These are phyloP conservation scores for Aproaerema taeniolella DNA, from an alignment of 2,888 invertebrate genomes.

Conservation along the genomic window DNA sequence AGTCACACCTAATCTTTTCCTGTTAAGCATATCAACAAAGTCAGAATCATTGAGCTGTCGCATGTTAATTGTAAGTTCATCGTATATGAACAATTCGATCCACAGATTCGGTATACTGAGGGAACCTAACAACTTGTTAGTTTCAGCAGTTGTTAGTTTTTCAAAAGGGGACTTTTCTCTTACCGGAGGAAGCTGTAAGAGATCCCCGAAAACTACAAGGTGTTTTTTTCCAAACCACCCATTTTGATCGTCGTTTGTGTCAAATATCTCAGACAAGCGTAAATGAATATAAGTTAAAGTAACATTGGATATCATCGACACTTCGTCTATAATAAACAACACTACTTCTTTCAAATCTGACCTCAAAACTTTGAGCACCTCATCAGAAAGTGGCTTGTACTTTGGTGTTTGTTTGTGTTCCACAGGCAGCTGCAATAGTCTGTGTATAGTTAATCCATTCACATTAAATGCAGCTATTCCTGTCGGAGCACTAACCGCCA, in stretches of 20 bases:
- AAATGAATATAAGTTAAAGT: slow-evolving; percentile 21
- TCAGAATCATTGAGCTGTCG: slow-evolving; percentile 18
- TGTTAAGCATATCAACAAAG: slow-evolving; percentile 31
- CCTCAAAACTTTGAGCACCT: slow-evolving; percentile 22
- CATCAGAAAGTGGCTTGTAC: slow-evolving; percentile 28
- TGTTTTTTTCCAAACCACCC: slow-evolving; percentile 34
- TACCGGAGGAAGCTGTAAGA: slow-evolving; percentile 34
- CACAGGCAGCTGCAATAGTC: slow-evolving; percentile 30
- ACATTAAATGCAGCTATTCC: slow-evolving; percentile 39
- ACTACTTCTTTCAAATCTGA: slow-evolving; percentile 25
- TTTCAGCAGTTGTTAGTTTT: slow-evolving; percentile 23
- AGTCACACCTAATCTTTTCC: slow-evolving; percentile 24
- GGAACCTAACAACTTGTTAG: slow-evolving; percentile 24
- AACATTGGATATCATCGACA: slow-evolving; percentile 23
- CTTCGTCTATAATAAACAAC: slow-evolving; percentile 31
- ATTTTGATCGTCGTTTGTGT: slow-evolving; percentile 26
- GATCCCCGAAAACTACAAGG: slow-evolving; percentile 33
- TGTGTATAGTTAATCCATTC: slow-evolving; percentile 33
- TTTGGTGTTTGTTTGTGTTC: slow-evolving; percentile 31
- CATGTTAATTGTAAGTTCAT: slow-evolving; percentile 20
- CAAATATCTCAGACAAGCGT: slow-evolving; percentile 27
- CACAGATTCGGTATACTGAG: slow-evolving; percentile 26
- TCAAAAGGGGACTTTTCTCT: slow-evolving; percentile 28
- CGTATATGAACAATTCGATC: slow-evolving; percentile 25
- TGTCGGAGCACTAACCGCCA: slow-evolving; percentile 25